Evolutionary conservation across 2,113 vertebrate genomes (phyloP), one percentile per base, ranked within the genome.

Genomic region (Chaetorhynchus papuensis): DNA sequence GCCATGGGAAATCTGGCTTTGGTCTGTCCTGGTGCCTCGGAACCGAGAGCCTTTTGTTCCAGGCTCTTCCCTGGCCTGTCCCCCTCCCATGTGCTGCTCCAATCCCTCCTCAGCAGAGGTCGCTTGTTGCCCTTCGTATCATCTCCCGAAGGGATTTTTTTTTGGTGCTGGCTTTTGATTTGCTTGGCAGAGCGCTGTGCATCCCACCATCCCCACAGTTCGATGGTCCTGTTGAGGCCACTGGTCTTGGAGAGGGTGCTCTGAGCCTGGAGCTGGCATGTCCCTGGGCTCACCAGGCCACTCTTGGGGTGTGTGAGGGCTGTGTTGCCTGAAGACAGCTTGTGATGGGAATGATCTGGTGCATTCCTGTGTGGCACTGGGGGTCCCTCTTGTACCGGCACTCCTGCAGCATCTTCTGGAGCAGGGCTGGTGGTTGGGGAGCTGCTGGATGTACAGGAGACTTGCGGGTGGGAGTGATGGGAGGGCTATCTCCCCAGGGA

Each of bases 71-170:
- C 64, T 9, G 71, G 64, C 50, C 90, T 47, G 39, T 78, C 75
- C 80, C 72, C 86, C 64, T 1, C 22, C 74, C 57, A 21, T 23
- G 3, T 50, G 89, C 82, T 94, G 94, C 96, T 95, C 79, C 60
- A 1, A 52, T 88, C 92, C 68, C 90, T 96, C 68, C 95, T 96
- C 96, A 61, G 96, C 92, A 96, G 95, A 95, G 95, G 95, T 97
- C 93, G 93, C 95, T 90, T 97, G 87, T 45, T 88, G 15, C 90
- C 93, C 94, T 97, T 94, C 1, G 0, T 92, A 93, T 96, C 71
- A 31, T 68, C 56, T 88, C 79, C 83, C 12, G 6, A 31, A 53
- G 87, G 93, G 47, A 44, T 56, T 83, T 59, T 59, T 56, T 83
- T 59, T 59, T 79, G 81, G 70, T 54, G 92, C 84, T 39, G 78